Percentiles rank a stretch among this genome's conserved stretches.
Conservation (phyloP, 2,797 vertebrate species). For the Tachyglossus aculeatus region DNA sequence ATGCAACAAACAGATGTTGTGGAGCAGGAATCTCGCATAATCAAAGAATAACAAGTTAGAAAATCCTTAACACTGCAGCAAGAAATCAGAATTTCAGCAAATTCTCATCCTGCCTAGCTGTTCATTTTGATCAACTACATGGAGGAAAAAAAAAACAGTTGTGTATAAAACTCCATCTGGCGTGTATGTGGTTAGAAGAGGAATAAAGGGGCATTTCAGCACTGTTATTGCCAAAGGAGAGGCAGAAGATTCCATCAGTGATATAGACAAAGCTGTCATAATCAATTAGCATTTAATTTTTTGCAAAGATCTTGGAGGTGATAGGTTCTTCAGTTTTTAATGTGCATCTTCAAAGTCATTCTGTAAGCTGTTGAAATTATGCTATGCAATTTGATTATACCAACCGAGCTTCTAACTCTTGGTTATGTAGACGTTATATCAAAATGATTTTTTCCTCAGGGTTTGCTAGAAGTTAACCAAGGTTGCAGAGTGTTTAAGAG, state of each 20-base stretch:
- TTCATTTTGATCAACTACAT: constrained; percentile 52
- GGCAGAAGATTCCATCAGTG: constrained; percentile 5
- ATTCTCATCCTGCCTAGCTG: constrained; percentile 58
- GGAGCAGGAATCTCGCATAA: constrained; percentile 52
- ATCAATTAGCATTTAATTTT: constrained; percentile 42
- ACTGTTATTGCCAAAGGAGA: background rate
- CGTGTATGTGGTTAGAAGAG: background rate
- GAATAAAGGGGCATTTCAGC: background rate
- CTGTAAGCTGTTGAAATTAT: constrained; percentile 49
- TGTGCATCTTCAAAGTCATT: constrained; percentile 37
- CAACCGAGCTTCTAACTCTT: constrained; percentile 33
- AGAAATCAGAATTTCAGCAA: constrained; percentile 73
- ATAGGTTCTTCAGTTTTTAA: constrained; percentile 32
- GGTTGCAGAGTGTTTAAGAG: background rate
- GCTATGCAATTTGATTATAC: constrained; percentile 46
- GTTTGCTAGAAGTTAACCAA: background rate
- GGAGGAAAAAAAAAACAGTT: constrained; percentile 28
- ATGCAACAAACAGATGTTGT: constrained; percentile 67
- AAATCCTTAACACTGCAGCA: constrained; percentile 66
- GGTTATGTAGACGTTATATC: constrained; percentile 43
- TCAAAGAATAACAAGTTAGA: constrained; percentile 63
- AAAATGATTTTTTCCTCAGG: constrained; percentile 2
- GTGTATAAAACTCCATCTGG: constrained; percentile 70
- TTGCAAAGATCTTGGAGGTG: constrained; percentile 29
- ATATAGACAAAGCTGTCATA: constrained; percentile 23